Base-by-base conservation (phyloP, 2,113 vertebrate species). In the Nycticryphes semicollaris region DNA sequence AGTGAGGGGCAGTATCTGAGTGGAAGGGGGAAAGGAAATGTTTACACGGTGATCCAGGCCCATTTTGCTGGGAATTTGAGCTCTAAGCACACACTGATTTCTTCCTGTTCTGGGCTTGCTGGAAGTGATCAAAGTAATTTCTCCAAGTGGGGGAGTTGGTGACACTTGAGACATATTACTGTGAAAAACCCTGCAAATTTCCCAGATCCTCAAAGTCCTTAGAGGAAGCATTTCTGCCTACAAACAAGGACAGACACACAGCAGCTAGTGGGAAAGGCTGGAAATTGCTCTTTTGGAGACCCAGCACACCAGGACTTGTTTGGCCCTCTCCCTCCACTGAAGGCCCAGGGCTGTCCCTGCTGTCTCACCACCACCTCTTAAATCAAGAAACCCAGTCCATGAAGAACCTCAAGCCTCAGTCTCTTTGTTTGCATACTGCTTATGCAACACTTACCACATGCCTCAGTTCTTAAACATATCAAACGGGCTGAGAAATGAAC, bases 361-460 rank as follows among this genome's bases (percentile, higher is more conserved):
- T 80, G 48, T 76, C 45, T 33, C 48, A 35, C 8, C 31, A 25
- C 12, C 47, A 50, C 5, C 13, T 23, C 33, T 64, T 50, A 82
- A 82, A 57, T 11, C 25, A 63, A 64, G 37, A 85, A 87, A 39
- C 21, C 3, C 1, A 0, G 47, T 27, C 33, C 10, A 6, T 14
- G 28, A 41, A 64, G 51, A 59, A 47, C 10, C 31, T 62, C 68
- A 48, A 81, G 28, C 37, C 19, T 57, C 51, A 5, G 39, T 8
- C 53, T 89, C 45, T 35, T 31, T 3, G 2, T 54, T 75, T 37
- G 24, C 5, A 1, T 43, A 4, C 25, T 67, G 5, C 54, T 39
- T 25, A 20, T 11, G 8, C 9, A 11, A 35, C 14, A 8, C 10
- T 54, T 19, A 31, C 0, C 3, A 27, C 17, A 5, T 10, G 10